Percentiles rank a stretch among this genome's conserved stretches.
These are phyloP conservation scores for Panulirus ornatus DNA, from an alignment of 1,140 invertebrate species.

Conservation along the genomic window DNA sequence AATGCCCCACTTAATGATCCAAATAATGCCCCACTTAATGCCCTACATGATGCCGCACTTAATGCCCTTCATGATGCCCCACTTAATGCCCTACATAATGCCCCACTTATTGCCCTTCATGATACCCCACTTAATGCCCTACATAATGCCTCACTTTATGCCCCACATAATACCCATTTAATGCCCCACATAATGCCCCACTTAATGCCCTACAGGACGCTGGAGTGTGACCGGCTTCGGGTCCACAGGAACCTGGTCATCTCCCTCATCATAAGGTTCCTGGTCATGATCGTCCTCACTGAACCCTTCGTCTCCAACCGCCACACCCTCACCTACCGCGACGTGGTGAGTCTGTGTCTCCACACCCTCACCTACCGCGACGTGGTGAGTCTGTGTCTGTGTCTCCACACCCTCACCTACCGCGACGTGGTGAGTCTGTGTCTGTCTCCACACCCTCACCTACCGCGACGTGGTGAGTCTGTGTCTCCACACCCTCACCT, in stretches of 20 bases:
- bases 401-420: no score
- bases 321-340: constrained; percentile 5
- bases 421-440: no score
- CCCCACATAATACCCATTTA: background rate
- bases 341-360: constrained; percentile 32
- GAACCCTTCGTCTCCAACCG: constrained; percentile 40
- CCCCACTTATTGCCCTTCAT: no score
- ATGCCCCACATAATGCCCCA: background rate
- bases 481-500: no score
- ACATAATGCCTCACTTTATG: no score
- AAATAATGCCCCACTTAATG: no score
- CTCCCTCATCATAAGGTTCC: constrained; percentile 41
- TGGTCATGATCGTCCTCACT: constrained; percentile 43
- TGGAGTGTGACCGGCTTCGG: constrained; percentile 45
- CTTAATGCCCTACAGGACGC: background rate
- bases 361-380: background rate
- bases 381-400: background rate
- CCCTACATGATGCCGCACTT: no score
- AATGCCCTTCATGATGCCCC: no score
- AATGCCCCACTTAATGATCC: background rate
- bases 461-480: no score
- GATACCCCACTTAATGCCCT: no score
- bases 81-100: no score
- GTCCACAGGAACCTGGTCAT: constrained; percentile 45
- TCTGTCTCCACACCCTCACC: no score